Conservation (phyloP, 2,888 invertebrate species). For the Octonoba sinensis region DNA sequence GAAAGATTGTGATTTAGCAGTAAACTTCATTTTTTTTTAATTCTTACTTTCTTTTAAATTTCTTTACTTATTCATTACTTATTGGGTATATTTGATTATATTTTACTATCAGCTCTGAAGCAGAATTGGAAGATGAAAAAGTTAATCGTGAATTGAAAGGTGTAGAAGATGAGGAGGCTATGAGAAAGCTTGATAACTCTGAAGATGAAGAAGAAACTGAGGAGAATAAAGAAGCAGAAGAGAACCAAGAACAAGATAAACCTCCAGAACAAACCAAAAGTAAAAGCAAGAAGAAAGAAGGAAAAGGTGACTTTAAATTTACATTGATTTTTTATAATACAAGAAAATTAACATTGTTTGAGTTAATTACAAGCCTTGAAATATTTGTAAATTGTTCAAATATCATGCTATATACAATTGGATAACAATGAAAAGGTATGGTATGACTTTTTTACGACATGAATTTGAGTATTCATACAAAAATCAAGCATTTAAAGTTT, state of each 20-base stretch:
- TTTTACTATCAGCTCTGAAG: conserved; percentile 22
- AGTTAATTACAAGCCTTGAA: neutral
- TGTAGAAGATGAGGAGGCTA: conserved; percentile 91
- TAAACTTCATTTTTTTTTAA: no score
- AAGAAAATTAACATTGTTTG: neutral
- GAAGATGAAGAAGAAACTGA: conserved; percentile 89
- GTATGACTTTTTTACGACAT: no score
- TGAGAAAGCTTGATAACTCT: conserved; percentile 87
- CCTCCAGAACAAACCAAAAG: conserved; percentile 67
- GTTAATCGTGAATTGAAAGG: conserved; percentile 72
- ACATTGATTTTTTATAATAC: neutral
- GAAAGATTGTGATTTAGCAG: no score
- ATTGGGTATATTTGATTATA: no score
- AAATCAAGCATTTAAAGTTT: no score
- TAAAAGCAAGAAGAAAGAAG: conserved; percentile 58
- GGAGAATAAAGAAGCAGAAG: conserved; percentile 78
- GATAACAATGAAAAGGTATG: no score
- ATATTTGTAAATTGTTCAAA: neutral
- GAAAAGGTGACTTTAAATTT: conserved; percentile 11
- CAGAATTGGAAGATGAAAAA: conserved; percentile 66
- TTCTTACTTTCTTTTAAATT: no score
- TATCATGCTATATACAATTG: neutral
- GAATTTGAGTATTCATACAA: no score
- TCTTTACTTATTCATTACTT: no score
- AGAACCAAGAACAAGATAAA: conserved; percentile 77